Percentiles rank a stretch among this genome's conserved stretches.
phyloP scores from a whole-genome alignment of 2,888 invertebrate genomes.

The Pollenia labialis region DNA sequence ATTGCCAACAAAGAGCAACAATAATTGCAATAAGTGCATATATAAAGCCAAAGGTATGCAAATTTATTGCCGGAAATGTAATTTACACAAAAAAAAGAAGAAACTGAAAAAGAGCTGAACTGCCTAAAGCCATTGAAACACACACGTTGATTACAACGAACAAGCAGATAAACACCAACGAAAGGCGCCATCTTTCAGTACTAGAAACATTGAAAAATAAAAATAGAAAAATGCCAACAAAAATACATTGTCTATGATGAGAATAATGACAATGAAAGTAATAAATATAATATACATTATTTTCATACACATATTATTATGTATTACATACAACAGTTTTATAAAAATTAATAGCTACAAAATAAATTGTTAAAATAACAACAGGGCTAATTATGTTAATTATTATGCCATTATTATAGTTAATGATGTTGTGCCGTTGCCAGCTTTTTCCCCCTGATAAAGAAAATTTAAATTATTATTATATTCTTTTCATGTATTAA shows the following conservation, averaged over 20 bases:
- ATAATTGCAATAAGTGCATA: slow-evolving; percentile 62
- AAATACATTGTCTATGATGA: background rate
- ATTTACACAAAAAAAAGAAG: slow-evolving; percentile 80
- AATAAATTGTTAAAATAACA: slow-evolving; percentile 23
- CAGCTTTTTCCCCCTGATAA: slow-evolving; percentile 11
- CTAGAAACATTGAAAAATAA: slow-evolving; percentile 11
- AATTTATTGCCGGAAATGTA: slow-evolving; percentile 84
- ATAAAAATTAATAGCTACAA: background rate
- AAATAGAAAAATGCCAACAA: background rate
- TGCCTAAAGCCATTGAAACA: slow-evolving; percentile 80
- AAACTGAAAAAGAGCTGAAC: slow-evolving; percentile 40
- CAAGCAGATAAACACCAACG: background rate
- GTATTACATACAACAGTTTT: background rate
- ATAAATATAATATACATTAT: slow-evolving; percentile 24
- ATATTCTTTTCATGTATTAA: background rate
- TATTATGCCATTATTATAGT: slow-evolving; percentile 28
- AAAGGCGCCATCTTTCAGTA: too few relatives aligned
- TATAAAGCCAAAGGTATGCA: slow-evolving; percentile 81
- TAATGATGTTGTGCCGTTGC: slow-evolving; percentile 65
- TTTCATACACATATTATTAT: background rate
- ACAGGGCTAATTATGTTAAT: slow-evolving; percentile 33
- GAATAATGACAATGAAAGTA: slow-evolving; percentile 26
- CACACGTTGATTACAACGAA: slow-evolving; percentile 46
- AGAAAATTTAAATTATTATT: slow-evolving; percentile 19
- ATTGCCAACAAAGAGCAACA: slow-evolving; percentile 72